A percentile compares a stretch with the other conserved stretches of the same genome.
Evolutionary conservation across 2,113 vertebrate species (phyloP).

Genomic region (Bostrychus sinensis): DNA sequence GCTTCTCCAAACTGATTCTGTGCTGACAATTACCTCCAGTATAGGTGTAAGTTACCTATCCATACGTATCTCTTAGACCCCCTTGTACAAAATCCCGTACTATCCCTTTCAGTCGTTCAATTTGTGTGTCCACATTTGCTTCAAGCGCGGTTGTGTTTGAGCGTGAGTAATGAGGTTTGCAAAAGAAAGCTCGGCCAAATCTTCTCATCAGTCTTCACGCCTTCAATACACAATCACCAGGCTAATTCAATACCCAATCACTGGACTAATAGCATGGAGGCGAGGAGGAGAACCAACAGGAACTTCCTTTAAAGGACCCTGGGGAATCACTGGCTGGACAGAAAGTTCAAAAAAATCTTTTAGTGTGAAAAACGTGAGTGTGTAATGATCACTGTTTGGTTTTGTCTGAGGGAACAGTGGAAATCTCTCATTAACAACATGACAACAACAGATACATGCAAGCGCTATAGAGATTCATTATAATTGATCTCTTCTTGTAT

Average conservation of each 20-base stretch:
- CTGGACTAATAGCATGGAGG: constrained; percentile 67
- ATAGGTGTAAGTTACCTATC: too few species aligned
- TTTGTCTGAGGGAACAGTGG: constrained; percentile 22
- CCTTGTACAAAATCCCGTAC: not conserved
- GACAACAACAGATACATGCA: not conserved
- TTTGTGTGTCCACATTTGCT: constrained; percentile 9
- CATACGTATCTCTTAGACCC: too few species aligned
- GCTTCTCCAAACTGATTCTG: too few species aligned
- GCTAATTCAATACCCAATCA: constrained; percentile 79
- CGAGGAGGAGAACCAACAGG: constrained; percentile 60
- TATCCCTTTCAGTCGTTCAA: not conserved
- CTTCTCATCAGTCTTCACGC: constrained; percentile 77
- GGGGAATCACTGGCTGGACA: constrained; percentile 50
- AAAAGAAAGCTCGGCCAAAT: constrained; percentile 74
- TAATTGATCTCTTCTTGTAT: constrained; percentile 2
- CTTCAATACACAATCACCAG: constrained; percentile 76
- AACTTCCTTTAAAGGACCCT: constrained; percentile 45
- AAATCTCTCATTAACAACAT: constrained; percentile 34
- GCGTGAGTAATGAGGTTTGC: constrained; percentile 76
- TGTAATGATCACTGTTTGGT: constrained; percentile 47
- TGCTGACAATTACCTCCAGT: too few species aligned
- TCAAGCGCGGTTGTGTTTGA: constrained; percentile 54
- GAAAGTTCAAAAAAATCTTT: constrained; percentile 54
- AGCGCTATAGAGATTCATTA: not conserved
- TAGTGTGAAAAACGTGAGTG: constrained; percentile 39